Evolutionary conservation across 2,888 invertebrate genomes (phyloP).

Genomic region (Diaphora mendica): DNA sequence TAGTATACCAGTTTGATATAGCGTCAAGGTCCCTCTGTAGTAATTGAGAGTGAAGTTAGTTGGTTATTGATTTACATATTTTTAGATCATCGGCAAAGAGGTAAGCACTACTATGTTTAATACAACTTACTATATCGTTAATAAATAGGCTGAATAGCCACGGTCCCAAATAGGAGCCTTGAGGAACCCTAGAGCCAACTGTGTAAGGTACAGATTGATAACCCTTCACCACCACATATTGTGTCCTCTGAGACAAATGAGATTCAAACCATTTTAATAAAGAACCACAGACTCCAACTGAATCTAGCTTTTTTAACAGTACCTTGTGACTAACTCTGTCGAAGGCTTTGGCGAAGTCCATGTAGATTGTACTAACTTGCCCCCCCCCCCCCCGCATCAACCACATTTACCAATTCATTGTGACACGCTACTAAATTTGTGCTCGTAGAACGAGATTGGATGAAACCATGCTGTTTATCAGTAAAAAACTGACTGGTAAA

Average conservation of each 20-base stretch:
- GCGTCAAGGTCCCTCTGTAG: no score
- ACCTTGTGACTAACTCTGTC: slow-evolving; percentile 7
- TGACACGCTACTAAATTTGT: neutral
- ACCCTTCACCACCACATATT: neutral
- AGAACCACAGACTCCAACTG: neutral
- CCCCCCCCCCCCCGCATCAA: neutral
- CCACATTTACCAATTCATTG: neutral
- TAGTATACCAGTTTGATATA: no score
- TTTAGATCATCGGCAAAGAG: slow-evolving; percentile 12
- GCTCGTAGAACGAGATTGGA: no score
- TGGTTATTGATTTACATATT: slow-evolving; percentile 11
- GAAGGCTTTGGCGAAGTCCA: slow-evolving; percentile 12
- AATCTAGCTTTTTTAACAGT: slow-evolving; percentile 9
- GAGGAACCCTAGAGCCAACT: neutral
- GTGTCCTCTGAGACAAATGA: neutral
- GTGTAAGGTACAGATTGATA: neutral
- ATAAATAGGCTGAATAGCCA: slow-evolving; percentile 13
- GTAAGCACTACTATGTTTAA: slow-evolving; percentile 13
- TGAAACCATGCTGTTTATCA: no score
- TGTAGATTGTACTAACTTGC: neutral
- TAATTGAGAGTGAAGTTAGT: neutral
- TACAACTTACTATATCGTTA: slow-evolving; percentile 6
- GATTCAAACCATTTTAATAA: slow-evolving; percentile 6
- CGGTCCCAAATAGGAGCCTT: slow-evolving; percentile 10
- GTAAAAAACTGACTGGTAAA: neutral